Evolutionary conservation across 2,113 vertebrate species (phyloP).

Genomic region (Crotalus tigris): DNA sequence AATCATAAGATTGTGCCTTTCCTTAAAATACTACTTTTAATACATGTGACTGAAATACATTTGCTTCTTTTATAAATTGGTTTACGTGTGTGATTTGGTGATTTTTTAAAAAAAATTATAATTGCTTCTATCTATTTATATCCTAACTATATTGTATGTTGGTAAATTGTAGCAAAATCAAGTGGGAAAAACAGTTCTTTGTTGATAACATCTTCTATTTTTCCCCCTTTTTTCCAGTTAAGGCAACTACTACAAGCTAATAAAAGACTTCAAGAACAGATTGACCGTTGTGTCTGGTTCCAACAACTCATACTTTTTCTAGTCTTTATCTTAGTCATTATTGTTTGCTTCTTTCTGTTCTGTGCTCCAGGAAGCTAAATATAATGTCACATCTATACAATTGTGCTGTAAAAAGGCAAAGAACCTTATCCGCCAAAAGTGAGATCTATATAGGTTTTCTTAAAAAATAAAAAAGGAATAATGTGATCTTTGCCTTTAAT

Average conservation of each 20-base stretch:
- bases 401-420: slow-evolving; percentile 24
- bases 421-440: slow-evolving; percentile 42
- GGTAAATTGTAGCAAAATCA: not conserved
- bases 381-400: not conserved
- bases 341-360: slow-evolving; percentile 71
- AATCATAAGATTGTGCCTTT: not conserved
- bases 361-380: slow-evolving; percentile 54
- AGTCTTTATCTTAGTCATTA: slow-evolving; percentile 75
- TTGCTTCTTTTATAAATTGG: not conserved
- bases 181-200: not conserved
- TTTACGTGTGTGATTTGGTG: not conserved
- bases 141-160: not conserved
- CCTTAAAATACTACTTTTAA: not conserved
- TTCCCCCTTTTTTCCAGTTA: slow-evolving; percentile 75
- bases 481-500: not conserved
- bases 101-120: not conserved
- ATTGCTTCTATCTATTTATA: not conserved
- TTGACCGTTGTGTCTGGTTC: slow-evolving; percentile 84
- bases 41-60: not conserved
- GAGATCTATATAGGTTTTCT: slow-evolving; percentile 22
- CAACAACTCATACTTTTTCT: slow-evolving; percentile 83
- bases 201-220: slow-evolving; percentile 33
- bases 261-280: slow-evolving; percentile 83
- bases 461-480: slow-evolving; percentile 16
- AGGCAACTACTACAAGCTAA: slow-evolving; percentile 77